A percentile compares a stretch with the other conserved stretches of the same genome.
Conservation (phyloP, 2,797 vertebrate species). For the Argentina silus region DNA sequence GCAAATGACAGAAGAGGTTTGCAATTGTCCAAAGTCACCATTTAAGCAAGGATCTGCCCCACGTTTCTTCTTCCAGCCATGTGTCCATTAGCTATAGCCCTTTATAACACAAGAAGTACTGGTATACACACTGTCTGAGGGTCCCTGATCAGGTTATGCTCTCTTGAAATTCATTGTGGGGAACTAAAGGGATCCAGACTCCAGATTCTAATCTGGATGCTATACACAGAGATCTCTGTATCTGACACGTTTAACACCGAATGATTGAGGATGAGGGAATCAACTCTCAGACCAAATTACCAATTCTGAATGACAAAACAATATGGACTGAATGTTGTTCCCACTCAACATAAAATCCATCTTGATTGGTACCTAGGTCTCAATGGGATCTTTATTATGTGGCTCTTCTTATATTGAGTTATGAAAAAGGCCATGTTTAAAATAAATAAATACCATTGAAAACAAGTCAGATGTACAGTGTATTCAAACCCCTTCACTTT, state of each 20-base stretch:
- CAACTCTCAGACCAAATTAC: background rate
- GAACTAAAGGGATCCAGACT: slow-evolving; percentile 71
- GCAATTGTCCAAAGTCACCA: slow-evolving; percentile 54
- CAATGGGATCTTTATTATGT: slow-evolving; percentile 57
- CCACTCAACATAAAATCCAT: slow-evolving; percentile 50
- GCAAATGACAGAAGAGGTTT: slow-evolving; percentile 38
- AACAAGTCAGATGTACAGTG: slow-evolving; percentile 40
- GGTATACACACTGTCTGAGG: slow-evolving; percentile 69
- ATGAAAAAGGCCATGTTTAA: slow-evolving; percentile 68
- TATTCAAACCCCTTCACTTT: too few species aligned
- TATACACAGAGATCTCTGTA: background rate
- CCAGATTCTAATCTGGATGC: slow-evolving; percentile 3
- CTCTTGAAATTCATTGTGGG: slow-evolving; percentile 57
- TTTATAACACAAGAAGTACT: slow-evolving; percentile 73
- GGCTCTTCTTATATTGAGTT: slow-evolving; percentile 32
- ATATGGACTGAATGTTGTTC: slow-evolving; percentile 46
- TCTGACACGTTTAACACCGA: background rate
- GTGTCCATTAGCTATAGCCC: slow-evolving; percentile 76
- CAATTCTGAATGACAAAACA: slow-evolving; percentile 64
- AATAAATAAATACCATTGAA: slow-evolving; percentile 45
- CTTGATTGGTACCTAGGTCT: slow-evolving; percentile 57
- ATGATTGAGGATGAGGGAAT: background rate
- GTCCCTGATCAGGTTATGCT: slow-evolving; percentile 72
- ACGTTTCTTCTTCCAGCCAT: slow-evolving; percentile 55
- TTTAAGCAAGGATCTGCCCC: slow-evolving; percentile 38